These are phyloP conservation scores for Scaptomyza parva DNA, from an alignment of 2,888 invertebrate species.

Conservation along the genomic window DNA sequence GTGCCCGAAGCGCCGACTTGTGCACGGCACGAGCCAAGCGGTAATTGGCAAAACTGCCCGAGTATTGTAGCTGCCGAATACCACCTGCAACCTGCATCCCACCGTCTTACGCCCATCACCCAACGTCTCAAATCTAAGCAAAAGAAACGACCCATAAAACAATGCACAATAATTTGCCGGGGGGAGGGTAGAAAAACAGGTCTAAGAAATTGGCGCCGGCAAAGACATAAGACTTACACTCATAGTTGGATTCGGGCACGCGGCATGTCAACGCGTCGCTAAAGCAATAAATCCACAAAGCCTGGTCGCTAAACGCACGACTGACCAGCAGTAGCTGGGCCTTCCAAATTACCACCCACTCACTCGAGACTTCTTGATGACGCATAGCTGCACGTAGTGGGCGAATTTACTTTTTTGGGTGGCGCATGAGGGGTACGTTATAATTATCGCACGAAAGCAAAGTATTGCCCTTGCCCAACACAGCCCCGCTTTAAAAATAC, in stretches of 20 bases:
- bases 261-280: slow-evolving; percentile 77
- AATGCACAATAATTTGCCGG: slow-evolving; percentile 54
- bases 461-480: slow-evolving; percentile 44
- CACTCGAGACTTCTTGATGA: slow-evolving; percentile 34
- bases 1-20: slow-evolving; percentile 52
- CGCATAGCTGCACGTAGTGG: slow-evolving; percentile 71
- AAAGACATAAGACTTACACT: slow-evolving; percentile 20
- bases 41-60: slow-evolving; percentile 64
- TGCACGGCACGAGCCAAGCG: slow-evolving; percentile 56
- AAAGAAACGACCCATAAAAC: slow-evolving; percentile 57
- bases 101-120: slow-evolving; percentile 22
- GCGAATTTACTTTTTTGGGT: slow-evolving; percentile 33
- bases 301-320: slow-evolving; percentile 60
- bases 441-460: slow-evolving; percentile 80
- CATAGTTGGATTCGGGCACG: slow-evolving; percentile 32
- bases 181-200: slow-evolving; percentile 3
- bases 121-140: slow-evolving; percentile 25
- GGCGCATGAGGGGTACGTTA: slow-evolving; percentile 57
- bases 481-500: background rate
- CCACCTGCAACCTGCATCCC: slow-evolving; percentile 22
- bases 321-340: slow-evolving; percentile 29
- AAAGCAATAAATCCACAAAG: slow-evolving; percentile 70
- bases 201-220: slow-evolving; percentile 40
- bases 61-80: slow-evolving; percentile 25
- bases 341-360: slow-evolving; percentile 1